Conservation (phyloP, 2,888 invertebrate species). For the Drosophila suboccidentalis region DNA sequence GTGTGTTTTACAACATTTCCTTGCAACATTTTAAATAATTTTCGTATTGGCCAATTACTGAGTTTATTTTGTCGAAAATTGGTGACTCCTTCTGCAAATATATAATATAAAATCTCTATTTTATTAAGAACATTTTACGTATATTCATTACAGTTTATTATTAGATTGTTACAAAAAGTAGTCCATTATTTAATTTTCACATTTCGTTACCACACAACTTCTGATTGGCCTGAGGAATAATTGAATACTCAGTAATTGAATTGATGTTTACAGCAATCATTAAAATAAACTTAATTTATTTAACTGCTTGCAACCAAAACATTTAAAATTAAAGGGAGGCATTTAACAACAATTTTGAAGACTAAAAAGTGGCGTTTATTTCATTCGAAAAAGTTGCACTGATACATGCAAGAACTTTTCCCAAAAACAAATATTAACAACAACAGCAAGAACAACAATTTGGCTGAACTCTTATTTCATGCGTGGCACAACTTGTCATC, state of each 20-base stretch:
- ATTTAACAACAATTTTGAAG: constrained; percentile 32
- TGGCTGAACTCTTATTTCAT: constrained; percentile 34
- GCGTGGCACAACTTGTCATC: constrained; percentile 72
- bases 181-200: neutral
- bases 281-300: neutral
- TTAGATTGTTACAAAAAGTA: neutral
- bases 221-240: neutral
- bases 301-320: neutral
- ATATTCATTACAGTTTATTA: constrained; percentile 1
- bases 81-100: constrained; percentile 1
- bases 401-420: constrained; percentile 38
- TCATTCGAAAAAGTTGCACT: constrained; percentile 17
- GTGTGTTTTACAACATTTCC: constrained; percentile 13
- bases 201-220: neutral
- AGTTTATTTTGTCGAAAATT: constrained; percentile 30
- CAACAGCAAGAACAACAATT: constrained; percentile 12
- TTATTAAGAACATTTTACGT: constrained; percentile 5
- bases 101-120: constrained; percentile 1
- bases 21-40: constrained; percentile 21
- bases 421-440: constrained; percentile 35
- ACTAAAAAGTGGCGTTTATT: constrained; percentile 13
- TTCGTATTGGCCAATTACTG: constrained; percentile 49
- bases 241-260: neutral
- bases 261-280: neutral
- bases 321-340: constrained; percentile 6